These are phyloP conservation scores for Callimorpha dominula DNA, from an alignment of 2,888 invertebrate genomes.

Conservation along the genomic window DNA sequence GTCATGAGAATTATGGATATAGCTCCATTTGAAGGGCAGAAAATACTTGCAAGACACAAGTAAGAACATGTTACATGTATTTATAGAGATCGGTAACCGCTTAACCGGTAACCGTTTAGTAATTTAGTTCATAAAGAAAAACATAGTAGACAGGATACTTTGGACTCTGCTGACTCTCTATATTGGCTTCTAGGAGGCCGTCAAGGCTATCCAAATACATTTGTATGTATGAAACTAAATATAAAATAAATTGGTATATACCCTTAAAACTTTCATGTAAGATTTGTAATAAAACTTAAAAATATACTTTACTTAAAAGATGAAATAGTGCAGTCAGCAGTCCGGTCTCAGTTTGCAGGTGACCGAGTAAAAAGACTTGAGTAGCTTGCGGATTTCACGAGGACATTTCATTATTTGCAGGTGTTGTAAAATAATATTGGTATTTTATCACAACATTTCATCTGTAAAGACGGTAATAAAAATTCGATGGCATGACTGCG, in stretches of 20 bases:
- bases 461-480: not conserved
- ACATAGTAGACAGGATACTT: too few species aligned
- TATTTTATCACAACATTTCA: not conserved
- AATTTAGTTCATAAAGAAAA: too few species aligned
- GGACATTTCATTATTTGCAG: constrained; percentile 6
- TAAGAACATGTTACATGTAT: too few species aligned
- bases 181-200: too few species aligned
- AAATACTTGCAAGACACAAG: too few species aligned
- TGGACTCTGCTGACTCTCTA: too few species aligned
- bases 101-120: too few species aligned
- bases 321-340: not conserved
- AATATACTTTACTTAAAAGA: not conserved
- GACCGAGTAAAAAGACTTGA: constrained; percentile 1
- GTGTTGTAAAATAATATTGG: not conserved
- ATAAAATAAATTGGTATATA: not conserved
- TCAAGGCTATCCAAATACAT: too few species aligned
- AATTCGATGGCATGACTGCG: not conserved
- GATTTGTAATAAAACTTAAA: not conserved
- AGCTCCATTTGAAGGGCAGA: too few species aligned
- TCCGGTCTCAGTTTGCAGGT: not conserved
- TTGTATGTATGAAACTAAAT: too few species aligned
- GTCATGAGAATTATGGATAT: too few species aligned
- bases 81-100: too few species aligned
- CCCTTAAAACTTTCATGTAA: not conserved
- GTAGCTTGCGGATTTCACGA: not conserved